These are phyloP conservation scores for Drosophila albomicans DNA, from an alignment of 1,140 invertebrate genomes.

Conservation along the genomic window DNA sequence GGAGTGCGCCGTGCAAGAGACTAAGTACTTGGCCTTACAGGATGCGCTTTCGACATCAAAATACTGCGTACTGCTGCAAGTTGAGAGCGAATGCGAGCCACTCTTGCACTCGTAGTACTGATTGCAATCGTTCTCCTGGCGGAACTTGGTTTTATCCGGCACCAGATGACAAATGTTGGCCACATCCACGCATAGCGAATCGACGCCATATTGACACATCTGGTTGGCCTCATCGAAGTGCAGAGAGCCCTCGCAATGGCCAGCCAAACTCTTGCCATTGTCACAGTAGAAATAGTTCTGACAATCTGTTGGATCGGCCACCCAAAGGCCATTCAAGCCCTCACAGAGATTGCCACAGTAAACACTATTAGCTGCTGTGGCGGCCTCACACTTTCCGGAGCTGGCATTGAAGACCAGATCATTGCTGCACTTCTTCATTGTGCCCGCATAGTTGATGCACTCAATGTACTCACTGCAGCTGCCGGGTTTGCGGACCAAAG, in stretches of 20 bases:
- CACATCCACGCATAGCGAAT: slow-evolving; percentile 66
- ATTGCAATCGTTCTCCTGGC: slow-evolving; percentile 60
- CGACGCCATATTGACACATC: slow-evolving; percentile 43
- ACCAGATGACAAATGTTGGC: slow-evolving; percentile 70
- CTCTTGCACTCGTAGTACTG: slow-evolving; percentile 64
- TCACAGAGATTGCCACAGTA: slow-evolving; percentile 67
- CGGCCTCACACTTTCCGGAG: slow-evolving; percentile 41
- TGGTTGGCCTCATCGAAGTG: slow-evolving; percentile 65
- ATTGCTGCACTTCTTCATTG: slow-evolving; percentile 31
- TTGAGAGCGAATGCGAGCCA: slow-evolving; percentile 13
- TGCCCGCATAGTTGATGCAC: slow-evolving; percentile 41
- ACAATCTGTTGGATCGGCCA: slow-evolving; percentile 70
- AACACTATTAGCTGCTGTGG: slow-evolving; percentile 24
- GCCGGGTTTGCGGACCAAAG: slow-evolving; percentile 57
- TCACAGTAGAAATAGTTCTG: slow-evolving; percentile 62
- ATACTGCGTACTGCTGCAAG: slow-evolving; percentile 47
- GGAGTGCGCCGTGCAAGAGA: slow-evolving; percentile 58
- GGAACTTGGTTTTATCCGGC: slow-evolving; percentile 54
- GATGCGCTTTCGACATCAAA: slow-evolving; percentile 55
- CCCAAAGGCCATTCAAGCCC: slow-evolving; percentile 51
- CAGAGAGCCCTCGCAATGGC: slow-evolving; percentile 39
- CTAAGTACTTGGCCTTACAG: slow-evolving; percentile 38
- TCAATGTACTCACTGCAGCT: slow-evolving; percentile 70
- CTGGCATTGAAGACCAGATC: slow-evolving; percentile 42
- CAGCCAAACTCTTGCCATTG: slow-evolving; percentile 37